These are phyloP conservation scores for Melipona bicolor DNA, from an alignment of 2,888 invertebrate species.

Conservation along the genomic window DNA sequence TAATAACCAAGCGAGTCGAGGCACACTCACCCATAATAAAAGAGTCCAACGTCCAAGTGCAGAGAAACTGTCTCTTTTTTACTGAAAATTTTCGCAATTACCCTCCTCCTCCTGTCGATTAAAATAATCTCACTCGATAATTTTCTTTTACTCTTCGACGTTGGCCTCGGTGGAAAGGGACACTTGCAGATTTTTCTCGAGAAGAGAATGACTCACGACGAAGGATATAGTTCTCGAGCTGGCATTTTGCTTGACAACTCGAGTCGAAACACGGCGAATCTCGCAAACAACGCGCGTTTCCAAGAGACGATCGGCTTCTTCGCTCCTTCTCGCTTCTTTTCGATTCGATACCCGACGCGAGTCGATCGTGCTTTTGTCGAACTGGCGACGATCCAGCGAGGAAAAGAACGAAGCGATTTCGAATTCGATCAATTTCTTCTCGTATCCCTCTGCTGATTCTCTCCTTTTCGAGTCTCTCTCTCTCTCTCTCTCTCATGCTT, in stretches of 20 bases:
- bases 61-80: neutral
- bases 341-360: neutral
- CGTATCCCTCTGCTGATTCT: constrained; percentile 1
- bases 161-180: neutral
- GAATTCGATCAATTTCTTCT: constrained; percentile 34
- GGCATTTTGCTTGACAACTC: neutral
- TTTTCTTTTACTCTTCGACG: neutral
- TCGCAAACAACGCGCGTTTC: constrained; percentile 44
- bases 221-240: neutral
- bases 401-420: constrained; percentile 11
- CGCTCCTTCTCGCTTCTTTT: neutral
- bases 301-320: constrained; percentile 55
- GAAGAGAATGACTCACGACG: neutral
- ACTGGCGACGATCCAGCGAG: constrained; percentile 12
- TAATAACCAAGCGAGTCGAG: no score
- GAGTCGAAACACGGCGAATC: constrained; percentile 6
- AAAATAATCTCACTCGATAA: neutral
- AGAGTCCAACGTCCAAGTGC: no score
- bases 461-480: neutral
- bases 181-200: neutral
- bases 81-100: neutral
- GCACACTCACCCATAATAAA: neutral
- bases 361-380: neutral
- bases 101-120: neutral
- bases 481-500: neutral